Base-by-base conservation (phyloP, 1,140 invertebrate species). In the Hypothenemus hampei region DNA sequence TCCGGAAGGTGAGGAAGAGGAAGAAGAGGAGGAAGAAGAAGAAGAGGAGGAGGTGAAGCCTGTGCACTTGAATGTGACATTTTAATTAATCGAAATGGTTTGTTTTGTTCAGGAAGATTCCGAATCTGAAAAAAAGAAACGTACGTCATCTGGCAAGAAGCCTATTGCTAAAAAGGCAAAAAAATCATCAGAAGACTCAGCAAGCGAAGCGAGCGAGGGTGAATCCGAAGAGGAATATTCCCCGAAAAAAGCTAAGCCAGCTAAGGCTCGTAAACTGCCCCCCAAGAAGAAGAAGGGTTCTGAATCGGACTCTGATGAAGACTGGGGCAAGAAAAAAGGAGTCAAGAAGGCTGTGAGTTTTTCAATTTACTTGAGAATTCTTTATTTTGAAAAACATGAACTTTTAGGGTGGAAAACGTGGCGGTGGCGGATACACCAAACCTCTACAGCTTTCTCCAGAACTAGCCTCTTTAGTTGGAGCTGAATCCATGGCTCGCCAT, bases 381-480 rank as follows among this genome's bases (percentile, higher is more conserved):
- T 33, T 31, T 43, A 22, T 41, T 20, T 26, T 58, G 1, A 36
- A n/a, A n/a, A n/a, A n/a, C n/a, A n/a, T n/a, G n/a, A n/a, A n/a
- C 16, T 45, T 58, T 20, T 16, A 60, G 61, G 61, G 63, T 41
- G 63, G 64, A 54, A 41, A 43, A 63, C 77, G 76, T 37, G 77
- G 78, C 62, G 82, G 81, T 13, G 80, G 83, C 33, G 88, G 87
- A 4, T 94, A 92, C 72, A 91, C 88, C 1, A 81, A 86, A 54
- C 79, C 85, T 3, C 85, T 87, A 65, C 87, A 83, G 41, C 75
- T 97, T n/a, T 92, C 89, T 0, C 85, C 90, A 3, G 88, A 91
- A 50, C 72, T 97, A 20, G 84, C 91, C 0, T 83, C 85, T 5
- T 76, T 97, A 0, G 87, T 97, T 71, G 92, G 91, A 1, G 79